Evolutionary conservation across 2,113 vertebrate genomes (phyloP).

Genomic region (Oostethus manadensis): DNA sequence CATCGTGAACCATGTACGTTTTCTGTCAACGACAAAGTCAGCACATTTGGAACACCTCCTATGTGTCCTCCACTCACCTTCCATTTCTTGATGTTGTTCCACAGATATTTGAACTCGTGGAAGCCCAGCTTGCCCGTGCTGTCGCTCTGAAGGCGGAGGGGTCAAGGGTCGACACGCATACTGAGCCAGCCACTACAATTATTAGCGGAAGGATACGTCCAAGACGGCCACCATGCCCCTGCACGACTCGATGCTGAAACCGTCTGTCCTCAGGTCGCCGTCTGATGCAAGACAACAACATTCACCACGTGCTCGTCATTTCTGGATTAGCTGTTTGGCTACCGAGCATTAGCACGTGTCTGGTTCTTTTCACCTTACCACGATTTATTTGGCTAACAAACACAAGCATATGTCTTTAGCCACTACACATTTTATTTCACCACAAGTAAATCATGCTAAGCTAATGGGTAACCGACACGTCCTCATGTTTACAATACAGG

Average conservation of each 20-base stretch:
- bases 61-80: constrained; percentile 69
- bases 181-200: background rate
- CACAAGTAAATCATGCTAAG: no score
- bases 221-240: constrained; percentile 91
- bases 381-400: background rate
- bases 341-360: background rate
- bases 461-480: no score
- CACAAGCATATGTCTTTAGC: no score
- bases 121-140: constrained; percentile 87
- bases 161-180: constrained; percentile 58
- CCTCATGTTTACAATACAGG: no score
- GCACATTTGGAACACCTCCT: background rate
- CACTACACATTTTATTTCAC: no score
- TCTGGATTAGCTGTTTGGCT: background rate
- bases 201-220: constrained; percentile 83
- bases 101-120: constrained; percentile 91
- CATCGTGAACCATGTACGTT: constrained; percentile 64
- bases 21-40: constrained; percentile 34
- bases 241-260: constrained; percentile 90
- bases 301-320: background rate
- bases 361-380: background rate
- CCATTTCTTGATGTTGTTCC: constrained; percentile 94
- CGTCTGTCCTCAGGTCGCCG: constrained; percentile 74
- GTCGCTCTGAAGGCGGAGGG: constrained; percentile 68
- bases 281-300: constrained; percentile 57